A percentile compares a stretch with the other conserved stretches of the same genome.
Evolutionary conservation across 2,888 invertebrate species (phyloP).

Genomic region (Hetaerina titia): DNA sequence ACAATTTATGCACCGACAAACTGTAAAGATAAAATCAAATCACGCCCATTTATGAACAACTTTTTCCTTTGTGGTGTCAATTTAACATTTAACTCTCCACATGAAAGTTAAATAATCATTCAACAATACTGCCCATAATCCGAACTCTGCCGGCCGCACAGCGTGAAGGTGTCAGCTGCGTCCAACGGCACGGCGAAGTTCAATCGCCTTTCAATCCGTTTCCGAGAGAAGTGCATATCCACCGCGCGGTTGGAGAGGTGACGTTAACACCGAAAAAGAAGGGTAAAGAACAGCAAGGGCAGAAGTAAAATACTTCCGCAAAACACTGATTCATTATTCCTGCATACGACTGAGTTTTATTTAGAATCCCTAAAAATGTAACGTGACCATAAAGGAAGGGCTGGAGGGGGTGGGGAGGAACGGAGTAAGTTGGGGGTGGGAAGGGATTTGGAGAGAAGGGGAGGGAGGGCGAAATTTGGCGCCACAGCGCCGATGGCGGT

Average conservation of each 20-base stretch:
- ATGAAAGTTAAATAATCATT: no score
- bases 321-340: not conserved
- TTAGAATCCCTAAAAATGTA: not conserved
- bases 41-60: no score
- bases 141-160: not conserved
- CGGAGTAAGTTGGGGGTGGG: conserved; percentile 5
- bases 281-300: no score
- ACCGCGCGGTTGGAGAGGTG: no score
- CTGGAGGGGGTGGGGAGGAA: not conserved
- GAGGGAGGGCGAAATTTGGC: conserved; percentile 1
- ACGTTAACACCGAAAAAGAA: no score
- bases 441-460: not conserved
- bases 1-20: no score
- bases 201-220: not conserved
- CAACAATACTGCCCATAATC: no score
- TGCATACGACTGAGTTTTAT: not conserved
- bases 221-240: no score
- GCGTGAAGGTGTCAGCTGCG: not conserved
- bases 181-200: not conserved
- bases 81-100: no score
- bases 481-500: not conserved
- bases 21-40: no score
- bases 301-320: not conserved
- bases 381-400: not conserved
- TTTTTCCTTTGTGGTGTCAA: no score